Evolutionary conservation across 2,797 vertebrate genomes (phyloP).

Genomic region (Pseudopleuronectes americanus): DNA sequence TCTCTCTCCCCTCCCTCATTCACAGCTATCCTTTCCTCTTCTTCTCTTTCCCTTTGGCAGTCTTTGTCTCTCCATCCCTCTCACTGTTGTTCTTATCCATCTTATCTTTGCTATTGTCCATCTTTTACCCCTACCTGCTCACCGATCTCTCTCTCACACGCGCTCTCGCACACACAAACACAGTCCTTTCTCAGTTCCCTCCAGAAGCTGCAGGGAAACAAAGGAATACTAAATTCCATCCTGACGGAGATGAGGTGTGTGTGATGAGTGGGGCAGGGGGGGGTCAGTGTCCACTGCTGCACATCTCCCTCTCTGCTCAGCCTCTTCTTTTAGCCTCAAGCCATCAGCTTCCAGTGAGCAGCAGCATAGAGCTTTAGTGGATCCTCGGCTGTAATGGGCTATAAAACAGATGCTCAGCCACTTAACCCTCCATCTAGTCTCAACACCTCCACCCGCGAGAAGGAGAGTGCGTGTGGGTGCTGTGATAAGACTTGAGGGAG

Average conservation of each 20-base stretch:
- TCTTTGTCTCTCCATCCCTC: too few species aligned
- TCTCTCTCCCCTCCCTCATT: conserved; percentile 14
- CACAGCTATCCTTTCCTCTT: neutral
- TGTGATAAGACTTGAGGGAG: conserved; percentile 20
- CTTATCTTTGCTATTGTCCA: neutral
- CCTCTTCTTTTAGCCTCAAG: conserved; percentile 24
- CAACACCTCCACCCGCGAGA: conserved; percentile 14
- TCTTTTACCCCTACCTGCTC: too few species aligned
- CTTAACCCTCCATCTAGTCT: conserved; percentile 60
- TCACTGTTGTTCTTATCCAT: neutral
- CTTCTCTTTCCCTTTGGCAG: conserved; percentile 4
- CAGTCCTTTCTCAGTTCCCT: too few species aligned
- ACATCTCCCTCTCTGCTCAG: conserved; percentile 13
- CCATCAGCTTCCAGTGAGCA: conserved; percentile 45
- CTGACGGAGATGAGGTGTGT: conserved; percentile 49
- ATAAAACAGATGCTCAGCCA: conserved; percentile 54
- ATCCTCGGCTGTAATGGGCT: conserved; percentile 43
- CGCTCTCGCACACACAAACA: neutral
- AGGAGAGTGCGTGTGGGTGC: neutral
- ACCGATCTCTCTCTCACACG: too few species aligned
- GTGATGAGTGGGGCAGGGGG: conserved; percentile 7
- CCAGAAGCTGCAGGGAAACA: conserved; percentile 51
- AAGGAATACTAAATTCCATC: conserved; percentile 75
- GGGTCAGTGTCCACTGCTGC: conserved; percentile 20
- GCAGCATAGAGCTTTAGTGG: conserved; percentile 20